Evolutionary conservation across 2,797 vertebrate genomes (phyloP).

Genomic region (Triplophysa yarkandensis): DNA sequence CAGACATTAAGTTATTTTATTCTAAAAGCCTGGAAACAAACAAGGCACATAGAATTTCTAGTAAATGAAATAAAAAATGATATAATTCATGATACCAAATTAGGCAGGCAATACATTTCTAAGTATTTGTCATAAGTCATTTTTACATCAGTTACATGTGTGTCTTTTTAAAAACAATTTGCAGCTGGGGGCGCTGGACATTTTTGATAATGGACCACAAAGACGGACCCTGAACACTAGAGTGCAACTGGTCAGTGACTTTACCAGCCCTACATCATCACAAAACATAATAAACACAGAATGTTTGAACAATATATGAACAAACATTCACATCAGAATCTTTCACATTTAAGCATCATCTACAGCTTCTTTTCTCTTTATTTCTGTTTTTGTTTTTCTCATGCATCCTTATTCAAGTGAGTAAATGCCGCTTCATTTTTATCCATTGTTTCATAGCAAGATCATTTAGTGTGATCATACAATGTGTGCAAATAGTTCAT

Average conservation of each 20-base stretch:
- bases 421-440: constrained; percentile 46
- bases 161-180: constrained; percentile 20
- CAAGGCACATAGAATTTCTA: constrained; percentile 3
- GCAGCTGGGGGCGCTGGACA: constrained; percentile 71
- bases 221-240: constrained; percentile 63
- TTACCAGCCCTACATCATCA: not conserved
- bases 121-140: not conserved
- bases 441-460: constrained; percentile 6
- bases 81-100: not conserved
- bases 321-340: constrained; percentile 13
- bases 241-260: constrained; percentile 70
- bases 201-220: constrained; percentile 75
- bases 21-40: constrained; percentile 10
- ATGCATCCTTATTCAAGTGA: constrained; percentile 63
- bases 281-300: constrained; percentile 1
- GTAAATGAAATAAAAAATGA: too few species aligned
- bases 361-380: constrained; percentile 19
- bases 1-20: constrained; percentile 18
- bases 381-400: constrained; percentile 20
- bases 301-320: not conserved
- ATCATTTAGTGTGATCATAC: not conserved
- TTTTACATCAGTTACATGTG: too few species aligned
- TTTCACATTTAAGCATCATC: constrained; percentile 26
- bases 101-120: not conserved
- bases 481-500: not conserved